These are phyloP conservation scores for Ctenoplectra terminalis DNA, from an alignment of 1,140 invertebrate genomes.

Conservation along the genomic window DNA sequence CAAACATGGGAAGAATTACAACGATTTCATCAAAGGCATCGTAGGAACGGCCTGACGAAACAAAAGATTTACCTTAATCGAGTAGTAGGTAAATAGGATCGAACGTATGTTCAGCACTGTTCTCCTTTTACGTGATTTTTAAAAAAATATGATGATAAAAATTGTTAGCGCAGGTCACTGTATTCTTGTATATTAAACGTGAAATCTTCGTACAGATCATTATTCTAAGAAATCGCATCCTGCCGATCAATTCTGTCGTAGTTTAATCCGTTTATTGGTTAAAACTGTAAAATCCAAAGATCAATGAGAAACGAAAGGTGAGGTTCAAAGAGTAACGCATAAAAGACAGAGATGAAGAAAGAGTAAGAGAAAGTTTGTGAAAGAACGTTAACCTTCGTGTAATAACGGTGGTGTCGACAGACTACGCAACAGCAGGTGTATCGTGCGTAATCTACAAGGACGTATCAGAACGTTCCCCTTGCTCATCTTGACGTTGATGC, in stretches of 20 bases:
- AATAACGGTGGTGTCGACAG: slow-evolving; percentile 1
- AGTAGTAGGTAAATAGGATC: not conserved
- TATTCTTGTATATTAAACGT: no score
- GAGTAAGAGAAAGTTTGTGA: not conserved
- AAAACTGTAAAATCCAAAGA: not conserved
- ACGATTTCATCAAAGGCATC: not conserved
- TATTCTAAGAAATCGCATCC: no score
- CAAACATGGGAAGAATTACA: not conserved
- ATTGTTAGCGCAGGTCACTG: no score
- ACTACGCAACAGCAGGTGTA: slow-evolving; percentile 12
- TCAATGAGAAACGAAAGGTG: not conserved
- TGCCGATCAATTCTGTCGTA: no score
- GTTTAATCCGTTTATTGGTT: not conserved
- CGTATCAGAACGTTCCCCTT: not conserved
- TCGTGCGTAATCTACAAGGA: slow-evolving; percentile 9
- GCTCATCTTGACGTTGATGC: not conserved
- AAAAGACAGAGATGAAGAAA: not conserved
- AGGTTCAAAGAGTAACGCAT: not conserved
- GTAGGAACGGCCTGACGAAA: no score
- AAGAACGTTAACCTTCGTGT: slow-evolving; percentile 25
- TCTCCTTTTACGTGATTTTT: not conserved
- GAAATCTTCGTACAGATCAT: no score
- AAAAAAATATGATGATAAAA: not conserved
- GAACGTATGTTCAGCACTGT: not conserved
- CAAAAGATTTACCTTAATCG: not conserved